phyloP scores from a whole-genome alignment of 2,797 vertebrate species.

The Phrynocephalus forsythii region DNA sequence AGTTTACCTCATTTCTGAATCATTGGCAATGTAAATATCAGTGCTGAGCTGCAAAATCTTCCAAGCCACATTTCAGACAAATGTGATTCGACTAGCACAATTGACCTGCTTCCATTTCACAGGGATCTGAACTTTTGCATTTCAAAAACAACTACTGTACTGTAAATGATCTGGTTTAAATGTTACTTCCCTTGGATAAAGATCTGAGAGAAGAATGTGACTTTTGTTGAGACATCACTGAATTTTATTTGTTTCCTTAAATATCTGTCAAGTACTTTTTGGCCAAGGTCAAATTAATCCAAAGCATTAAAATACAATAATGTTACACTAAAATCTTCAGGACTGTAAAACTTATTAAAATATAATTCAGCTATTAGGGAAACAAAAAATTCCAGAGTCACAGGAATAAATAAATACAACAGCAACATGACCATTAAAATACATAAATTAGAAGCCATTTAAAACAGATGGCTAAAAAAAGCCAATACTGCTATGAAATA shows the following conservation, averaged over 20 bases:
- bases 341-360: too few species aligned
- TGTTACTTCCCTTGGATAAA: constrained; percentile 61
- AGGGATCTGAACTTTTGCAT: constrained; percentile 28
- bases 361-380: neutral
- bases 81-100: constrained; percentile 15
- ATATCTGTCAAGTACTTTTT: neutral
- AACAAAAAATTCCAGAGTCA: too few species aligned
- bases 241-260: constrained; percentile 11
- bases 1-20: neutral
- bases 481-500: too few species aligned
- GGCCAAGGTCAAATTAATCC: neutral
- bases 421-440: neutral
- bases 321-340: neutral
- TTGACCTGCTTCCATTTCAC: constrained; percentile 44
- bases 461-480: neutral
- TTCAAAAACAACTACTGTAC: constrained; percentile 56
- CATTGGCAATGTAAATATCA: constrained; percentile 31
- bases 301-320: neutral
- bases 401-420: neutral
- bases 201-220: constrained; percentile 26
- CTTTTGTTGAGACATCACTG: constrained; percentile 45
- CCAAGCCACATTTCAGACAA: constrained; percentile 41
- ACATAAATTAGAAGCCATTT: neutral
- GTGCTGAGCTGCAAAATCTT: constrained; percentile 36
- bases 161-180: constrained; percentile 62